A percentile compares a stretch with the other conserved stretches of the same genome.
phyloP scores from a whole-genome alignment of 2,888 invertebrate genomes.

The Altica lythri region DNA sequence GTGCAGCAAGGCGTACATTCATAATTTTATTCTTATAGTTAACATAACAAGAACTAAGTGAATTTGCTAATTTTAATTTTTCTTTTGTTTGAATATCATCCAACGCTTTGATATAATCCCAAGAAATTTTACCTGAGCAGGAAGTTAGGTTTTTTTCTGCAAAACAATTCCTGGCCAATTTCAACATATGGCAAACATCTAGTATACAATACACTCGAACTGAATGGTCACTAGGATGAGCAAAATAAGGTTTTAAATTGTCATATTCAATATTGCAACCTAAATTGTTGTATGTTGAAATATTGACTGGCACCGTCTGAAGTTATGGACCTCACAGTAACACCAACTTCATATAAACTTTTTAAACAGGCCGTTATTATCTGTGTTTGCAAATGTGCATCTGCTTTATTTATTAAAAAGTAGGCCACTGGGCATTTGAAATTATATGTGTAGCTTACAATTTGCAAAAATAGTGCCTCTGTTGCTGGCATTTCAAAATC shows the following conservation, averaged over 20 bases:
- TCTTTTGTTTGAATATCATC: no score
- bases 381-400: slow-evolving; percentile 28
- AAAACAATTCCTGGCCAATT: slow-evolving; percentile 33
- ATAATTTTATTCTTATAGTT: slow-evolving; percentile 38
- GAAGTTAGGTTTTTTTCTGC: slow-evolving; percentile 27
- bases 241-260: slow-evolving; percentile 25
- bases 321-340: slow-evolving; percentile 33
- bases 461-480: no score
- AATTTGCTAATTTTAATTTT: slow-evolving; percentile 36
- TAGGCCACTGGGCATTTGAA: no score
- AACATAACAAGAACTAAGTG: slow-evolving; percentile 32
- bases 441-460: no score
- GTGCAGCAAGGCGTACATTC: slow-evolving; percentile 38
- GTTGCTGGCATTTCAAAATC: no score
- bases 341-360: slow-evolving; percentile 31
- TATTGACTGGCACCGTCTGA: slow-evolving; percentile 39
- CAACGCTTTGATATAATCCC: slow-evolving; percentile 29
- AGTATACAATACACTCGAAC: slow-evolving; percentile 29
- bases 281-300: slow-evolving; percentile 29
- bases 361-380: slow-evolving; percentile 26
- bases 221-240: slow-evolving; percentile 16
- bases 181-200: slow-evolving; percentile 34
- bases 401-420: no score
- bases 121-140: slow-evolving; percentile 26
- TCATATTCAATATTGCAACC: slow-evolving; percentile 25